A percentile compares a stretch with the other conserved stretches of the same genome.
Evolutionary conservation across 2,797 vertebrate species (phyloP).

Genomic region (Chrysocyon brachyurus): DNA sequence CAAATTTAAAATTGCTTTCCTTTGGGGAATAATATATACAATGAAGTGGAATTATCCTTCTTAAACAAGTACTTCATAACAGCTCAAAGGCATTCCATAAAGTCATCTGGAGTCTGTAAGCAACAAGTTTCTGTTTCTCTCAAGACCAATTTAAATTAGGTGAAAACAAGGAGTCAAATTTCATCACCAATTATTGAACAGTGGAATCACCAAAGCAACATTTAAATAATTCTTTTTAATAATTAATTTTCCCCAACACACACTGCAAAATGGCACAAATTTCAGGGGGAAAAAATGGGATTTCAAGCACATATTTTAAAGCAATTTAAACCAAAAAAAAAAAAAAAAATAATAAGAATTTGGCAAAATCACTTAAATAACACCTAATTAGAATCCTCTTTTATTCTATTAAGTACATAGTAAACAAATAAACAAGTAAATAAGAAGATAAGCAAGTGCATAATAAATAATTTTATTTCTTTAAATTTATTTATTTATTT

Average conservation of each 20-base stretch:
- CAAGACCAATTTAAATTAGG: conserved; percentile 56
- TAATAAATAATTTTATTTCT: neutral
- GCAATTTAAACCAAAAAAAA: conserved; percentile 38
- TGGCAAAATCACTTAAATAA: conserved; percentile 13
- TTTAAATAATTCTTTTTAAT: neutral
- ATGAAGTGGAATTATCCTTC: conserved; percentile 36
- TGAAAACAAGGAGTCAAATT: conserved; percentile 51
- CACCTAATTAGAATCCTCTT: conserved; percentile 28
- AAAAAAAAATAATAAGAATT: conserved; percentile 6
- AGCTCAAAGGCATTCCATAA: conserved; percentile 31
- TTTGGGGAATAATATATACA: conserved; percentile 50
- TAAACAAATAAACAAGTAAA: neutral
- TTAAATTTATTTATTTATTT: too few species aligned
- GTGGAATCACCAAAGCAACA: neutral
- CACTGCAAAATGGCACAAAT: neutral
- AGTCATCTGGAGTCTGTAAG: neutral
- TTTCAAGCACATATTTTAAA: conserved; percentile 13
- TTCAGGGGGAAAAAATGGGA: neutral
- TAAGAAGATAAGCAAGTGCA: neutral
- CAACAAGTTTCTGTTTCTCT: conserved; percentile 54
- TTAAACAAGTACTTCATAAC: neutral
- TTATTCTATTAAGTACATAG: neutral
- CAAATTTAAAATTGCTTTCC: conserved; percentile 50
- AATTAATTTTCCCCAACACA: neutral
- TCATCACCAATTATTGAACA: neutral